A percentile compares a stretch with the other conserved stretches of the same genome.
phyloP scores from a whole-genome alignment of 2,113 vertebrate genomes.

The Ageneiosus marmoratus region DNA sequence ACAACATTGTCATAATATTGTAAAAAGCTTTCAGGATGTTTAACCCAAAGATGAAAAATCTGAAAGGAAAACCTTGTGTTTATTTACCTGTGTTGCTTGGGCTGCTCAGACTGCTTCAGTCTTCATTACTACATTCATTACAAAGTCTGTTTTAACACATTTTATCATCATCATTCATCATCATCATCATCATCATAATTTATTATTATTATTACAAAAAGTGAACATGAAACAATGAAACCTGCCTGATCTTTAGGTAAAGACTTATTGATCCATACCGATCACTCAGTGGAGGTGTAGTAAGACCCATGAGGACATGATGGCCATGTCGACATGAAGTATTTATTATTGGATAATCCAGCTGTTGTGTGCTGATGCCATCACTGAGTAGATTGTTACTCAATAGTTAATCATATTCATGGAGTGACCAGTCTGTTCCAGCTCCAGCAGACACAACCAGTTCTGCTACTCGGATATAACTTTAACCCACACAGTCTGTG shows the following conservation, averaged over 20 bases:
- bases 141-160: neutral
- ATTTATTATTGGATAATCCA: neutral
- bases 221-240: neutral
- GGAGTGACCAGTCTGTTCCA: neutral
- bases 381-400: slow-evolving; percentile 3
- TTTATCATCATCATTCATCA: neutral
- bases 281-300: slow-evolving; percentile 8
- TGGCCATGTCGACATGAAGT: neutral
- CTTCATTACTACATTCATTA: neutral
- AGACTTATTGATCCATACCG: slow-evolving; percentile 21
- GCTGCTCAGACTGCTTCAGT: neutral
- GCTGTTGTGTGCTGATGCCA: slow-evolving; percentile 14
- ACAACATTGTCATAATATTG: neutral
- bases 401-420: slow-evolving; percentile 27
- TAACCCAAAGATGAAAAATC: neutral
- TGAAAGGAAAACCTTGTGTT: neutral
- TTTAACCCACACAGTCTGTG: neutral
- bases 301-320: slow-evolving; percentile 26
- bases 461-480: neutral
- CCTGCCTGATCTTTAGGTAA: neutral
- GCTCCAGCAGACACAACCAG: neutral
- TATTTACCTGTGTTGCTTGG: neutral
- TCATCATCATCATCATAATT: neutral
- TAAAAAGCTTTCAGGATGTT: neutral
- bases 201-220: neutral